A percentile compares a stretch with the other conserved stretches of the same genome.
These are phyloP conservation scores for Drosophila falleni DNA, from an alignment of 2,888 invertebrate species.

Conservation along the genomic window DNA sequence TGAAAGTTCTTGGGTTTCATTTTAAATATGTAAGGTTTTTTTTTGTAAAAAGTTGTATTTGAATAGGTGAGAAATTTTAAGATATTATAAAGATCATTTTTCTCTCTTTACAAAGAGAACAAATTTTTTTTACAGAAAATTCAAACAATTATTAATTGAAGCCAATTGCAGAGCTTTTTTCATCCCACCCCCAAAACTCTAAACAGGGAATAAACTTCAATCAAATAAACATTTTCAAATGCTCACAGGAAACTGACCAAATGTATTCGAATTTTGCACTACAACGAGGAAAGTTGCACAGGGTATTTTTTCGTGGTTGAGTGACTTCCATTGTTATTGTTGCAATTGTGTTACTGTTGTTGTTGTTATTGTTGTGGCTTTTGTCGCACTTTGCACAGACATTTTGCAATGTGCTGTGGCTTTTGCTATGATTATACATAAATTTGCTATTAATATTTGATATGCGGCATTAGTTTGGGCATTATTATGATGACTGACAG, in stretches of 20 bases:
- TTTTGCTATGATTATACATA: constrained; percentile 58
- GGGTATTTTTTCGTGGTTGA: constrained; percentile 16
- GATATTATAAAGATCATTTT: no score
- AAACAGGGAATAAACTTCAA: not conserved
- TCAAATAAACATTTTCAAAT: not conserved
- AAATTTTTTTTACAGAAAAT: not conserved
- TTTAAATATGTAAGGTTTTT: no score
- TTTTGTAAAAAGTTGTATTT: no score
- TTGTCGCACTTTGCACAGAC: constrained; percentile 12
- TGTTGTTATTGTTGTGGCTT: not conserved
- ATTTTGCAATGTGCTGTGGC: constrained; percentile 41
- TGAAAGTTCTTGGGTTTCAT: no score
- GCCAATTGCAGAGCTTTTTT: not conserved
- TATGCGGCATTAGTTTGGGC: constrained; percentile 40
- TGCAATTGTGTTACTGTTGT: not conserved
- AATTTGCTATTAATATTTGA: constrained; percentile 62
- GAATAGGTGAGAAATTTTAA: no score
- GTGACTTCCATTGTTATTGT: not conserved
- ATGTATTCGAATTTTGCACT: not conserved
- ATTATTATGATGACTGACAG: constrained; percentile 10
- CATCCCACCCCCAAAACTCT: not conserved
- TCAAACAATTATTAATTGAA: not conserved
- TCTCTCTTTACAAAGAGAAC: not conserved
- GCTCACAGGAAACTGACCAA: not conserved
- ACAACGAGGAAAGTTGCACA: not conserved